Percentiles rank a stretch among this genome's conserved stretches.
These are phyloP conservation scores for Lamellibrachia luymesi DNA, from an alignment of 1,140 invertebrate genomes.

Conservation along the genomic window DNA sequence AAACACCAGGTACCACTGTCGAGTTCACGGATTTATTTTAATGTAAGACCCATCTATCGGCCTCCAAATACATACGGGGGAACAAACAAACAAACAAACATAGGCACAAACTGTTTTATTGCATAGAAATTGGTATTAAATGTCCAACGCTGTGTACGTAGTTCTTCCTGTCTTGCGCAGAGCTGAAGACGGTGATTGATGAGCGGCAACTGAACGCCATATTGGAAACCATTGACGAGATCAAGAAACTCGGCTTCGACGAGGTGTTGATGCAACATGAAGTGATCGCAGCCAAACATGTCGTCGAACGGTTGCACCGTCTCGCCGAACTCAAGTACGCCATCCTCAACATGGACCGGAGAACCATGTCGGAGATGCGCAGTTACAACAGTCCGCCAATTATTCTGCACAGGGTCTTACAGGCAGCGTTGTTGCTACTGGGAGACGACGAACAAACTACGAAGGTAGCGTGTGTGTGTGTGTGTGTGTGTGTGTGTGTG, in stretches of 20 bases:
- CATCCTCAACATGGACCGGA: constrained; percentile 36
- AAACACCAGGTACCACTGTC: too few species aligned
- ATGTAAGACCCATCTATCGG: too few species aligned
- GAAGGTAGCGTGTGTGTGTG: neutral
- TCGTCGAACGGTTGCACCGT: neutral
- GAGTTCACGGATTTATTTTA: too few species aligned
- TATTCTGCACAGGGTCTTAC: constrained; percentile 43
- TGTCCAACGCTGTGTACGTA: too few species aligned
- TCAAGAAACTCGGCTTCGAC: neutral
- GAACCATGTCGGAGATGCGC: constrained; percentile 44
- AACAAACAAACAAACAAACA: too few species aligned
- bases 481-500: neutral
- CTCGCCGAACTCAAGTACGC: neutral
- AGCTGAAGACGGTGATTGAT: neutral
- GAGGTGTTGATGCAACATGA: neutral
- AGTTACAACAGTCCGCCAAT: constrained; percentile 40
- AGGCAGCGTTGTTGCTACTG: constrained; percentile 43
- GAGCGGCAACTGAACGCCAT: neutral
- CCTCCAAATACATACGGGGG: too few species aligned
- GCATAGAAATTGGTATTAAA: too few species aligned
- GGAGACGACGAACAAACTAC: constrained; percentile 40
- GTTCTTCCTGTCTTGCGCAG: neutral
- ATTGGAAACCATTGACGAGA: neutral
- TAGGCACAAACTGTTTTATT: too few species aligned
- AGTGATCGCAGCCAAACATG: neutral